phyloP scores from a whole-genome alignment of 2,888 invertebrate species.

The Dioctria linearis region DNA sequence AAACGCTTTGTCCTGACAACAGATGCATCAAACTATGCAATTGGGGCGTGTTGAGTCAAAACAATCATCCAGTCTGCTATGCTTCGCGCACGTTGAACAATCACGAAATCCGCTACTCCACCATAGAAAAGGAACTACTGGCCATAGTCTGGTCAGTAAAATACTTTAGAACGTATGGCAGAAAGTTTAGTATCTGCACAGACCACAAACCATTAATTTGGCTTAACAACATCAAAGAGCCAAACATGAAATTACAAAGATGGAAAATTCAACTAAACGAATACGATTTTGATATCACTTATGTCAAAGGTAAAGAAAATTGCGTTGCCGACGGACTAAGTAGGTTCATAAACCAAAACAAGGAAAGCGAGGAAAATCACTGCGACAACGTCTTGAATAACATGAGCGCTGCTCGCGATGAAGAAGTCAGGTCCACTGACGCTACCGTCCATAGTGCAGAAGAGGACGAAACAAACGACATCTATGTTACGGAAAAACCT shows the following conservation, averaged over 20 bases:
- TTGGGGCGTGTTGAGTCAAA: too few relatives aligned
- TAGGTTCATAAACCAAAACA: constrained; percentile 12
- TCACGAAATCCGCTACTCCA: too few relatives aligned
- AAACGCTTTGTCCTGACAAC: too few relatives aligned
- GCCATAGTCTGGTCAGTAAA: too few relatives aligned
- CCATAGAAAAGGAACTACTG: too few relatives aligned
- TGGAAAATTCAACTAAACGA: too few relatives aligned
- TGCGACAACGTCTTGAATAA: constrained; percentile 7
- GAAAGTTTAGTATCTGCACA: constrained; percentile 16
- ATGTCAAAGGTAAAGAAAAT: constrained; percentile 46
- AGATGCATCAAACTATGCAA: too few relatives aligned
- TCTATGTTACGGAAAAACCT: constrained; percentile 30
- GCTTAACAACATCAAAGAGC: constrained; percentile 25
- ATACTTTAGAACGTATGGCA: too few relatives aligned
- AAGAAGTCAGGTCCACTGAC: constrained; percentile 18
- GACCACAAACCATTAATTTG: constrained; percentile 17
- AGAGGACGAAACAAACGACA: constrained; percentile 34
- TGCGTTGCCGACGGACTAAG: constrained; percentile 39
- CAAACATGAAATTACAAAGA: constrained; percentile 20
- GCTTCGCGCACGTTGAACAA: too few relatives aligned
- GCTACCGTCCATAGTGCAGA: too few relatives aligned
- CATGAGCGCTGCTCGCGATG: neutral
- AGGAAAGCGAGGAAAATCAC: neutral
- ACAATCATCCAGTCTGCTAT: too few relatives aligned
- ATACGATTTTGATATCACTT: constrained; percentile 23